Base-by-base conservation (phyloP, 1,140 invertebrate species). In the Drosophila nebulosa region DNA sequence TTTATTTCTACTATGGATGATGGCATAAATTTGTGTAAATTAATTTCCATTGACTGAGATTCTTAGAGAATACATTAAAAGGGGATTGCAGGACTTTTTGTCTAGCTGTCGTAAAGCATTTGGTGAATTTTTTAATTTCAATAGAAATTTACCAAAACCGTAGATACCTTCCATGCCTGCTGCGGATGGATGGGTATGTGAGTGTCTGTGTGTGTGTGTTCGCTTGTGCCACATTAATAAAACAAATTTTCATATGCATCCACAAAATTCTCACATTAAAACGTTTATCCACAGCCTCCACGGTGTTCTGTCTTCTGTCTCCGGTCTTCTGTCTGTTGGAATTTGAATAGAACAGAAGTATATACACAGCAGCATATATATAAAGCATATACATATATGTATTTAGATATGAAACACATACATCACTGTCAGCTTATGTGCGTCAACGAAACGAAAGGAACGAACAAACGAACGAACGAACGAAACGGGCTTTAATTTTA, bases 351-450 rank as follows among this genome's bases (percentile, higher is more conserved):
- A 63, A 75, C 63, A 51, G 42, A 42, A 36, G 36, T 26, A 50
- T 21, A 46, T 22, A 62, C 35, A 74, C 6, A 36, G 10, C 14
- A n/a, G 26, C 16, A 24, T 46, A 32, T 24, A 27, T 30, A 18
- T 36, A 52, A 26, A 9, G 10, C n/a, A 55, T 18, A 35, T 24
- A 18, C 22, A 53, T 35, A 26, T 0, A 12, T n/a, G 55, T 64
- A n/a, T 64, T 66, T 86, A 78, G 74, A 86, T 78, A 69, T 69
- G 69, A 80, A 70, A 74, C 81, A 78, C 81, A 85, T 85, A 66
- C 78, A 85, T 85, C 81, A 85, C 63, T 86, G 81, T 85, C 81
- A 78, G 81, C 67, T 75, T 78, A 74, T 60, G 46, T 57, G 14
- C 55, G 62, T 67, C 42, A 50, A 35, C 35, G 52, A 24, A 32